Conservation (phyloP, 2,113 vertebrate genomes). For the Notarius lentiginosus region DNA sequence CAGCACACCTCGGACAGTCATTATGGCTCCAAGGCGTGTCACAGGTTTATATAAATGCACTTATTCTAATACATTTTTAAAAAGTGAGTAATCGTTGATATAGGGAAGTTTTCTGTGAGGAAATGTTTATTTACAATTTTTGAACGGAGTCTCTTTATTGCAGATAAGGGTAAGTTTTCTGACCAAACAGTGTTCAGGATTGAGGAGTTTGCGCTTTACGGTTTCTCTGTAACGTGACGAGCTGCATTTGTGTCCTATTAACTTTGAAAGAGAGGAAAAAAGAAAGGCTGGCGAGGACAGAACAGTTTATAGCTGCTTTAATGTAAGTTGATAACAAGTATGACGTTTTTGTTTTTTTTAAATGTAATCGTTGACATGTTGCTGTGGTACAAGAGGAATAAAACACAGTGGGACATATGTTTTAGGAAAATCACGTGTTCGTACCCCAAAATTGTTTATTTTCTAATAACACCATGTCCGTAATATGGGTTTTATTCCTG, state of each 20-base stretch:
- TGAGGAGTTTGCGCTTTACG: not conserved
- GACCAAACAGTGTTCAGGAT: not conserved
- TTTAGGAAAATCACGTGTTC: not conserved
- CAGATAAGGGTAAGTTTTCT: not conserved
- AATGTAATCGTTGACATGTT: not conserved
- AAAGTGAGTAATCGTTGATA: not conserved
- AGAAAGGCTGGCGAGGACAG: not conserved
- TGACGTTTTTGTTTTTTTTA: too few relatives aligned
- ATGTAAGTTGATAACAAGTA: not conserved
- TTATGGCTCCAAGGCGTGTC: not conserved
- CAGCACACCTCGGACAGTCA: not conserved
- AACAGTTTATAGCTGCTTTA: not conserved
- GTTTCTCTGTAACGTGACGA: not conserved
- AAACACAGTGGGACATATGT: not conserved
- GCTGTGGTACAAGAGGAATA: not conserved
- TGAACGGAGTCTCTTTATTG: not conserved
- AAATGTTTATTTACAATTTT: not conserved
- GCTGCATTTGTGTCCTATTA: not conserved
- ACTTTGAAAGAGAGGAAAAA: not conserved
- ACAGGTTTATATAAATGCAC: not conserved
- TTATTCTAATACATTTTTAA: not conserved
- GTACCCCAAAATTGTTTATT: not conserved
- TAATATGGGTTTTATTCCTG: not conserved
- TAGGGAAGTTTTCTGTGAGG: not conserved
- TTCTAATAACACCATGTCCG: not conserved